A percentile compares a stretch with the other conserved stretches of the same genome.
phyloP scores from a whole-genome alignment of 2,888 invertebrate species.

The Caenorhabditis sp. region DNA sequence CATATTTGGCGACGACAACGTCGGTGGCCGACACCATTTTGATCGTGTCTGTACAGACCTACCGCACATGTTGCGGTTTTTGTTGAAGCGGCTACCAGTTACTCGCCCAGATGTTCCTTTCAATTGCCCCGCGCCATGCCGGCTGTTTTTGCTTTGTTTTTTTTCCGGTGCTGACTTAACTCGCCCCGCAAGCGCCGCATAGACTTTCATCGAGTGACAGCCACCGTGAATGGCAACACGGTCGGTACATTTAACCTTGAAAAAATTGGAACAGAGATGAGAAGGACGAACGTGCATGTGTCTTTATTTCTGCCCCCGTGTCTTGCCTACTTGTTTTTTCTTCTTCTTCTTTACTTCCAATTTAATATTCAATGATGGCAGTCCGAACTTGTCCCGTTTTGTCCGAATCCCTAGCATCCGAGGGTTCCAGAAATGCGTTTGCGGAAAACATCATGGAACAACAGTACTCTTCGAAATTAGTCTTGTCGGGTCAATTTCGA shows the following conservation, averaged over 20 bases:
- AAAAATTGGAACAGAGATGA: slow-evolving; percentile 1
- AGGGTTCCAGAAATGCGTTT: neutral
- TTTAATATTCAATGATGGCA: neutral
- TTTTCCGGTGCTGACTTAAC: slow-evolving; percentile 10
- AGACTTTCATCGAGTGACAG: neutral
- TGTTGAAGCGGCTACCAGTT: too few relatives aligned
- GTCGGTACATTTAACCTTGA: slow-evolving; percentile 33
- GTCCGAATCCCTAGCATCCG: neutral
- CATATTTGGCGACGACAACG: slow-evolving; percentile 29
- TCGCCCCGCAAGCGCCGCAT: neutral
- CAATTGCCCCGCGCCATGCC: neutral
- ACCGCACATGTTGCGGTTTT: slow-evolving; percentile 19
- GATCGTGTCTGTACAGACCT: slow-evolving; percentile 15
- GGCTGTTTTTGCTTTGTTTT: neutral
- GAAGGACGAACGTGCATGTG: neutral
- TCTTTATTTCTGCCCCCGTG: neutral
- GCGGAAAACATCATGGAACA: slow-evolving; percentile 4
- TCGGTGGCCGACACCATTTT: slow-evolving; percentile 26
- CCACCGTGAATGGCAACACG: neutral
- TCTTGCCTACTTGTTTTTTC: neutral
- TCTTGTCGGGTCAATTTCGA: slow-evolving; percentile 7
- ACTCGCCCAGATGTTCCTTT: too few relatives aligned
- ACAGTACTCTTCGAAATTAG: slow-evolving; percentile 37
- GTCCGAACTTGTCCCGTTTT: neutral
- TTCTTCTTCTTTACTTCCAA: neutral